Base-by-base conservation (phyloP, 2,888 invertebrate genomes). In the Hypercompe scribonia region DNA sequence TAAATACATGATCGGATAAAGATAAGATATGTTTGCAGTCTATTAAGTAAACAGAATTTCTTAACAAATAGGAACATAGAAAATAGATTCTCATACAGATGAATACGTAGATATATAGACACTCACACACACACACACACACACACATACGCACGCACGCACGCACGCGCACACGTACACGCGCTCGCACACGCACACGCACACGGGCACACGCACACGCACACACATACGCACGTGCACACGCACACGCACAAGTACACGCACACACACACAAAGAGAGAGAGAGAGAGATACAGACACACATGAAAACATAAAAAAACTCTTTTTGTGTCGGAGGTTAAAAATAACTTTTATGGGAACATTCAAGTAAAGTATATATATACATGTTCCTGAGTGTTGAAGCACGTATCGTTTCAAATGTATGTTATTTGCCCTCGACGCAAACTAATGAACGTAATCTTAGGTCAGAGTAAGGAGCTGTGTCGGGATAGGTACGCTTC, bases 381-480 rank as follows among this genome's bases (percentile, higher is more conserved):
- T n/a, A 7, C 4, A 54, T 50, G 33, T 28, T 7, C 46, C 31
- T 15, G 24, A 46, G 65, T 54, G 65, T 50, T 42, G 46, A 33
- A 1, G 11, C 65, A 54, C 39, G 7, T 24, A 65, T 46, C 11
- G 15, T 8, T 8, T 7, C 50, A 2, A 3, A 21, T 13, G 31
- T 31, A 42, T 42, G 24, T n/a, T 34, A 15, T 39, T 7, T 15
- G 28, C 24, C 42, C 58, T 42, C 28, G 8, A 39, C 70, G 65
- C 46, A 42, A 67, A 67, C 42, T 39, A 67, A 72, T 72, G 67
- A 63, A 15, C 46, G 67, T 50, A 67, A 67, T 72, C 42, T 72
- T 21, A 72, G 71, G 33, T 2, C 21, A 8, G 33, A 72, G 46
- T 67, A 46, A 61, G 46, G 46, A 8, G n/a, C 31, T 18, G 36